A percentile compares a stretch with the other conserved stretches of the same genome.
These are phyloP conservation scores for Leucophenga maculata DNA, from an alignment of 2,888 invertebrate genomes.

Conservation along the genomic window DNA sequence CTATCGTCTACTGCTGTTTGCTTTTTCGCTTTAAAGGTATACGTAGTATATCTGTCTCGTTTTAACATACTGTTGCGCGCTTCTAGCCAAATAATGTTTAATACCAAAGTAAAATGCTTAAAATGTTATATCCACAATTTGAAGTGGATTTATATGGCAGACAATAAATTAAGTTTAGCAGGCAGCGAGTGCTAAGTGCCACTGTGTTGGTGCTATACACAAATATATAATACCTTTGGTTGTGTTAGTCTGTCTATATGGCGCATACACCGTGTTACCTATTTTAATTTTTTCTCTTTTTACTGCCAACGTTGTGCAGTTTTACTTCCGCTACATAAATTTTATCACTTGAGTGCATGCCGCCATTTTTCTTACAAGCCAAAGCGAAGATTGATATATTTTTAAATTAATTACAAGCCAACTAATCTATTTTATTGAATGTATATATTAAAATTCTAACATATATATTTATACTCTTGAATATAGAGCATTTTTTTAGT, in stretches of 20 bases:
- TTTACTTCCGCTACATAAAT: conserved; percentile 55
- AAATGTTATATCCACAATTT: conserved; percentile 24
- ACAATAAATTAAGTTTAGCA: conserved; percentile 23
- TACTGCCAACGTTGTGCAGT: conserved; percentile 31
- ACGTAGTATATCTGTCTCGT: background rate
- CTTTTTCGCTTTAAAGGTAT: background rate
- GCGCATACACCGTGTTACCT: conserved; percentile 21
- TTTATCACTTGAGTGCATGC: conserved; percentile 47
- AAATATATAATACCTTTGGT: background rate
- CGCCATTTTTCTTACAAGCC: background rate
- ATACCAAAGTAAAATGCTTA: conserved; percentile 23
- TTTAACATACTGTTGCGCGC: background rate
- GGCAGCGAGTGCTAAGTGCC: background rate
- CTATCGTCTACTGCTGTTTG: background rate
- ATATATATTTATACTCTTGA: no score
- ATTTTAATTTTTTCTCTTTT: conserved; percentile 22
- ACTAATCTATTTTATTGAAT: conserved; percentile 11
- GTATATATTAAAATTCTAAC: no score
- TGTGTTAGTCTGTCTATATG: background rate
- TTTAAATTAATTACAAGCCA: conserved; percentile 8
- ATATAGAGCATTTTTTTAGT: no score
- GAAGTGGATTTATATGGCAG: conserved; percentile 24
- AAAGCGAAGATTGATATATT: conserved; percentile 20
- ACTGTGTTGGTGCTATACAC: background rate
- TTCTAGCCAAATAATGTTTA: conserved; percentile 14